Base-by-base conservation (phyloP, 2,113 vertebrate genomes). In the Ameiurus melas region DNA sequence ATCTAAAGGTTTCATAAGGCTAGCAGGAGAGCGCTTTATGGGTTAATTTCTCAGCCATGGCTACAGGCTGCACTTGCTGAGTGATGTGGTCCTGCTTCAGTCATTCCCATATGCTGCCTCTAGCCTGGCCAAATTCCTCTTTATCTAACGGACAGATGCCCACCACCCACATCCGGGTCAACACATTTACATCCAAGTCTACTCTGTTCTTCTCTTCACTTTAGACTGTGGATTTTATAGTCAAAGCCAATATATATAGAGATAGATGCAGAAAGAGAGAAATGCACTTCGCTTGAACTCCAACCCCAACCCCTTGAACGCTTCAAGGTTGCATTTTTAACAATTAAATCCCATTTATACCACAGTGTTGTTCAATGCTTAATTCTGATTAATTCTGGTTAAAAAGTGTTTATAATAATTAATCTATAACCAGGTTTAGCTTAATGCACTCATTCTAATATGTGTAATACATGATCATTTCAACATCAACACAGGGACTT, bases 241-340 rank as follows among this genome's bases (percentile, higher is more conserved):
- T 92, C 90, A 92, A 92, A 87, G 92, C 89, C 90, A 91, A 90
- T 91, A 91, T 88, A 91, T 79, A 73, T 33, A 57, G 60, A 68
- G 73, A 89, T 84, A 75, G 30, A 87, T 47, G n/a, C 71, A 87
- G 90, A 85, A 43, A 83, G 86, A 91, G 91, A 83, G 58, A 85
- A 81, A 84, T 94, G 92, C 90, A 93, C 93, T 94, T 91, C 90
- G 71, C 6, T 82, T 94, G 92, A 95, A 94, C 93, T 91, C 90
- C 0, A 39, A 55, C 86, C 71, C 77, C 89, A 88, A 89, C 87
- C 86, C 87, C 55, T 30, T 66, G 20, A 73, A 73, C 33, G 51
- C 6, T 22, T 66, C 55, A 62, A 43, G 30, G 84, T 89, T 84
- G 73, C 80, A 60, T 77, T 17, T 79, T 84, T 88, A 73, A 71